Base-by-base conservation (phyloP, 2,797 vertebrate species). In the Macrochelys suwanniensis region DNA sequence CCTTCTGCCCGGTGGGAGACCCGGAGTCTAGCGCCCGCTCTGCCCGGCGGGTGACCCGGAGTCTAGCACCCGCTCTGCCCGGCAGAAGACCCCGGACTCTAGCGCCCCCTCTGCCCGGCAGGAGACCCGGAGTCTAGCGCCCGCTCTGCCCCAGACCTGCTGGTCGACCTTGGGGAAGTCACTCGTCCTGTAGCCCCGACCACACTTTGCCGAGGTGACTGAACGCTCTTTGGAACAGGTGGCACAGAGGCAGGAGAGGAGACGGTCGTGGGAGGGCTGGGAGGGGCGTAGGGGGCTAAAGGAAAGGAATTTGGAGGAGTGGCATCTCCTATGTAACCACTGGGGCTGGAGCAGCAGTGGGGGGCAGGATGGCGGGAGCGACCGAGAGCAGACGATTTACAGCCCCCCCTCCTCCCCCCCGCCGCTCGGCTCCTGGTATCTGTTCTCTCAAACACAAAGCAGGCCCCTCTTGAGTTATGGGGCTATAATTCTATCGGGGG, bases 391-490 rank as follows among this genome's bases (percentile, higher is more conserved):
- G 51, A 9, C 42, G 45, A 93, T 96, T 96, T 89, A 88, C 82
- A 89, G 51, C 49, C 83, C 19, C 51, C 56, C 26, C n/a, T n/a
- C n/a, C n/a, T n/a, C 45, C 84, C 51, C 56, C 49, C 8, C 57
- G 4, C 28, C 6, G 80, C 74, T 84, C 59, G 74, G 26, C 50
- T 94, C 78, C 74, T 85, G 59, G 49, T 15, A 3, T 82, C 87
- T 57, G 71, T 80, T 86, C 83, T 74, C 10, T 94, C 92, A 89
- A 95, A 95, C 96, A 95, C 96, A 93, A 95, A 86, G 87, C 97
- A 97, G 97, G 95, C 77, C 93, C 15, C 31, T 61, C 83, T 93
- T 90, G 97, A 98, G 92, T 97, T 93, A 98, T 37, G 94, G 92
- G 85, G 95, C 90, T 84, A 82, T 98, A 97, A 98, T 95, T 97